Percentiles rank a stretch among this genome's conserved stretches.
These are phyloP conservation scores for Odontocerum albicorne DNA, from an alignment of 2,888 invertebrate genomes.

Conservation along the genomic window DNA sequence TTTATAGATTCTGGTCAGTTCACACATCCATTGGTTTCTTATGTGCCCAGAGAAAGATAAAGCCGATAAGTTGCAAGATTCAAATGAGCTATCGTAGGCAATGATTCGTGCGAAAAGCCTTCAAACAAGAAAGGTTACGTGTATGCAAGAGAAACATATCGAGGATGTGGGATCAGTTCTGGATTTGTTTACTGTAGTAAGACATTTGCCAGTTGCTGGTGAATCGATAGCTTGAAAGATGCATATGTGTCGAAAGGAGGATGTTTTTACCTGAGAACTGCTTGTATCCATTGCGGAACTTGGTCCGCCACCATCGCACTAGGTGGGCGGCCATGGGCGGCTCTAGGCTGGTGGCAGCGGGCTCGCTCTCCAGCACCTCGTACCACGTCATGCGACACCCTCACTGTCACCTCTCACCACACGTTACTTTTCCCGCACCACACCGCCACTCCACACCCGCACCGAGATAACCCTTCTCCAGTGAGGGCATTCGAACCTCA, in stretches of 20 bases:
- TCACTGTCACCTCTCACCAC: neutral
- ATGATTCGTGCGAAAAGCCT: too few species aligned
- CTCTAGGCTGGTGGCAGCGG: conserved; percentile 54
- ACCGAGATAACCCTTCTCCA: neutral
- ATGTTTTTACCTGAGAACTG: conserved; percentile 66
- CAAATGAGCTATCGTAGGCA: too few species aligned
- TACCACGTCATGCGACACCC: conserved; percentile 55
- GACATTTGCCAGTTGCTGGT: neutral
- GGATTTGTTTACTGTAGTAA: too few species aligned
- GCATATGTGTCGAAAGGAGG: neutral
- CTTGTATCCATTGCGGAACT: conserved; percentile 74
- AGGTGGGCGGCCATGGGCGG: conserved; percentile 70
- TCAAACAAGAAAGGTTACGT: neutral
- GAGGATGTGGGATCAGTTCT: too few species aligned
- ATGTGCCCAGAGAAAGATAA: too few species aligned
- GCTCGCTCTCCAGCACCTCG: conserved; percentile 54
- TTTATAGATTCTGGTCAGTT: too few species aligned
- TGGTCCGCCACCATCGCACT: conserved; percentile 76
- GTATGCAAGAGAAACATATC: neutral
- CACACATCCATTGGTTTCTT: too few species aligned
- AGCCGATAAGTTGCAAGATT: too few species aligned
- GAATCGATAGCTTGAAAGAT: neutral
- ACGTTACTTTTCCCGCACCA: conserved; percentile 2
- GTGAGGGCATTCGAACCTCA: neutral
- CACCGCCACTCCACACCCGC: neutral